Evolutionary conservation across 2,888 invertebrate species (phyloP).

Genomic region (Ochropacha duplaris): DNA sequence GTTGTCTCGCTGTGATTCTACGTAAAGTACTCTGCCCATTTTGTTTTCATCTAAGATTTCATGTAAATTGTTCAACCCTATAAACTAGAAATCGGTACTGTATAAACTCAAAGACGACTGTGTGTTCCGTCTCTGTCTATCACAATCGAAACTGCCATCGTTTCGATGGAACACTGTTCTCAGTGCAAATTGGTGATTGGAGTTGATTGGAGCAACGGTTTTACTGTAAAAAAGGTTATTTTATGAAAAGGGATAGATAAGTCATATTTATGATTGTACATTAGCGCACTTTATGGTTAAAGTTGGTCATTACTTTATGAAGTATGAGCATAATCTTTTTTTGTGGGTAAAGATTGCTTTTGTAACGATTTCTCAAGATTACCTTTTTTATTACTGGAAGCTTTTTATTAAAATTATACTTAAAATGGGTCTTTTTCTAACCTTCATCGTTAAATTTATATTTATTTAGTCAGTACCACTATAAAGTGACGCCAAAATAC

Average conservation of each 20-base stretch:
- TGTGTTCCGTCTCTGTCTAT: background rate
- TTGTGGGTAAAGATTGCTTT: background rate
- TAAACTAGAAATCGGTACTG: too few relatives aligned
- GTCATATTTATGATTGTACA: constrained; percentile 14
- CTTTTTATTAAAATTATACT: background rate
- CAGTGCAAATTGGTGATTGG: constrained; percentile 44
- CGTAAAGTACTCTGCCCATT: too few relatives aligned
- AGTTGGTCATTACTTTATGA: constrained; percentile 16
- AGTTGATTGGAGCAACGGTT: constrained; percentile 51
- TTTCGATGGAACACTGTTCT: constrained; percentile 23
- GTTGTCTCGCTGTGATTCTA: too few relatives aligned
- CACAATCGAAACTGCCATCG: background rate
- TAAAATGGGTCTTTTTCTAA: background rate
- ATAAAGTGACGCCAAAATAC: too few relatives aligned
- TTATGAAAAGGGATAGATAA: constrained; percentile 10
- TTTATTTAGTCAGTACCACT: too few relatives aligned
- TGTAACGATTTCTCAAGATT: background rate
- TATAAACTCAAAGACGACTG: too few relatives aligned
- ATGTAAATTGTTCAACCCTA: too few relatives aligned
- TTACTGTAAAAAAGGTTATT: constrained; percentile 13
- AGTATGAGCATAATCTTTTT: background rate
- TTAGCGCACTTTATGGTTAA: constrained; percentile 15
- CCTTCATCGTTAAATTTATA: too few relatives aligned
- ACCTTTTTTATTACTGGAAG: background rate
- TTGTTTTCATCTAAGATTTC: too few relatives aligned